These are phyloP conservation scores for Cyrtodaria siliqua DNA, from an alignment of 2,888 invertebrate species.

Conservation along the genomic window DNA sequence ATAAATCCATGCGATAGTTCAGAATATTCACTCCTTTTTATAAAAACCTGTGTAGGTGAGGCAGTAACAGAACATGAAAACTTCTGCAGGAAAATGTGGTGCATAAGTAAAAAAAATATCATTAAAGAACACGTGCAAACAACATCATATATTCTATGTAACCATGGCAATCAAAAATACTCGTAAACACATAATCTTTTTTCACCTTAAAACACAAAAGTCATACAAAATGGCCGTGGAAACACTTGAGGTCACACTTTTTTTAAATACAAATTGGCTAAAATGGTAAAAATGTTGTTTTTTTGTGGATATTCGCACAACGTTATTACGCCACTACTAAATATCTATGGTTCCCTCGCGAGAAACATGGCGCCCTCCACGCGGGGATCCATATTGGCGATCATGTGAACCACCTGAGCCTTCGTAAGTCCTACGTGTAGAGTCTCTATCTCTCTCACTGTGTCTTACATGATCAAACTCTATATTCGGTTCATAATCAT, in stretches of 20 bases:
- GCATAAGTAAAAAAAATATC: background rate
- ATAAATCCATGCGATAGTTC: too few relatives aligned
- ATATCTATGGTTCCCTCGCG: conserved; percentile 64
- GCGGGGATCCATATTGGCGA: conserved; percentile 48
- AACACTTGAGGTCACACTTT: conserved; percentile 10
- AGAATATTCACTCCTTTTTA: too few relatives aligned
- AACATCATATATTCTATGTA: too few relatives aligned
- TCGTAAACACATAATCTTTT: too few relatives aligned
- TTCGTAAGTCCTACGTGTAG: conserved; percentile 53
- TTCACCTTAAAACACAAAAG: background rate
- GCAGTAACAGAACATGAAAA: background rate
- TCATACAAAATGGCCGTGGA: background rate
- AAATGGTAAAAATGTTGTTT: conserved; percentile 10
- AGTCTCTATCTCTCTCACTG: conserved; percentile 57
- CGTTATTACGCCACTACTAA: conserved; percentile 25
- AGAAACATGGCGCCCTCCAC: conserved; percentile 42
- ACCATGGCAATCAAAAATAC: too few relatives aligned
- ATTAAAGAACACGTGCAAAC: too few relatives aligned
- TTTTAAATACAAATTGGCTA: conserved; percentile 15
- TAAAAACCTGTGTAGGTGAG: background rate
- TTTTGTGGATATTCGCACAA: background rate
- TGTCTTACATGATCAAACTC: conserved; percentile 57
- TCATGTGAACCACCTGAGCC: conserved; percentile 64
- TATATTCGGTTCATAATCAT: conserved; percentile 66
- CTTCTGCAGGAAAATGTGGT: background rate